Evolutionary conservation across 2,797 vertebrate species (phyloP).

Genomic region (Cynopterus sphinx): DNA sequence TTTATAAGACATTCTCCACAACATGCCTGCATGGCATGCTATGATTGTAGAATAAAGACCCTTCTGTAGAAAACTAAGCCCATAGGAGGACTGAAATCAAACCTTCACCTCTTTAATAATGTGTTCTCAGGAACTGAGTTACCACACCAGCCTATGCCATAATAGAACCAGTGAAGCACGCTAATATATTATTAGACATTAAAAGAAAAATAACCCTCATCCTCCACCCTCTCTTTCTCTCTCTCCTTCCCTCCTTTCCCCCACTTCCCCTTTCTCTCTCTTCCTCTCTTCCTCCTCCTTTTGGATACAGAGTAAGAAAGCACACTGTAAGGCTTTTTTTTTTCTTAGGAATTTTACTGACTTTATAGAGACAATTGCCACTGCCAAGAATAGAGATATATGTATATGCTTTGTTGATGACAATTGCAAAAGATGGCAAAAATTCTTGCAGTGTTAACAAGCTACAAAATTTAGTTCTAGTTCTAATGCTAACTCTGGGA

Average conservation of each 20-base stretch:
- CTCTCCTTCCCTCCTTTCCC: too few species aligned
- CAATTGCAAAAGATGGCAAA: constrained; percentile 53
- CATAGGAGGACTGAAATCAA: background rate
- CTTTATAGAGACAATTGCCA: constrained; percentile 60
- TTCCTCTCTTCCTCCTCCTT: background rate
- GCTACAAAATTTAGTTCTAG: background rate
- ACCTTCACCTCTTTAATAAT: constrained; percentile 7
- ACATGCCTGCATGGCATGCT: background rate
- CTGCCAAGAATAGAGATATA: constrained; percentile 63
- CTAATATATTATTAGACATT: constrained; percentile 51
- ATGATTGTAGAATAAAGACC: constrained; percentile 10
- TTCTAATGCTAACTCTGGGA: constrained; percentile 5
- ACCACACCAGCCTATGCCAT: constrained; percentile 1
- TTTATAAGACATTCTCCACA: constrained; percentile 23
- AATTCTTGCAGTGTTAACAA: constrained; percentile 26
- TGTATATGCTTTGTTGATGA: constrained; percentile 49
- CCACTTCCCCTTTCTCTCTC: background rate
- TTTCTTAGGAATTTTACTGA: constrained; percentile 58
- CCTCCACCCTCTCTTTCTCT: background rate
- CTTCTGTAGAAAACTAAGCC: constrained; percentile 42
- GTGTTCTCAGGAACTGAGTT: constrained; percentile 30
- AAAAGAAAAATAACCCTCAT: background rate
- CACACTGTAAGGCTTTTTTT: constrained; percentile 48
- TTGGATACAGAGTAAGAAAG: constrained; percentile 34
- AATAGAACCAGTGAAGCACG: constrained; percentile 56